These are phyloP conservation scores for Carassius auratus DNA, from an alignment of 2,113 vertebrate genomes.

Conservation along the genomic window DNA sequence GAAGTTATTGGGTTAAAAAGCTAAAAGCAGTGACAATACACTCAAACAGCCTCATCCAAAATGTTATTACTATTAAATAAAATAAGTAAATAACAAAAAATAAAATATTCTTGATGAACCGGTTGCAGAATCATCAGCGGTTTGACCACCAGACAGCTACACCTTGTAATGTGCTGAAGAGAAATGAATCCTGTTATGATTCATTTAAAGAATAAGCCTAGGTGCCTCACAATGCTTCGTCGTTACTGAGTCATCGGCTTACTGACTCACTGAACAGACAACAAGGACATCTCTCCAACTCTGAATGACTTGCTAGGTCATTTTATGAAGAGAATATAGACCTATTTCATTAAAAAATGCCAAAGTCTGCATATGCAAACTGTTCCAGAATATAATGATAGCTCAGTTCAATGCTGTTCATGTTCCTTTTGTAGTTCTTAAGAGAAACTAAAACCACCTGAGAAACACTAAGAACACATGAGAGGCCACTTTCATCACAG, in stretches of 20 bases:
- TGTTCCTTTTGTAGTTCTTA: background rate
- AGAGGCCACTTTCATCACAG: slow-evolving; percentile 17
- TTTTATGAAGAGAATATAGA: background rate
- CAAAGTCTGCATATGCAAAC: background rate
- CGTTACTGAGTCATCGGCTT: background rate
- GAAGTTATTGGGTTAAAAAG: background rate
- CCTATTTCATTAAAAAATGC: background rate
- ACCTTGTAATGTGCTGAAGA: too few relatives aligned
- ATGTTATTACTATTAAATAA: too few relatives aligned
- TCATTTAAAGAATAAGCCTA: too few relatives aligned
- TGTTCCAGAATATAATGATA: background rate
- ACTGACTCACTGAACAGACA: background rate
- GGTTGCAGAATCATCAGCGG: too few relatives aligned
- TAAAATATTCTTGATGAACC: background rate
- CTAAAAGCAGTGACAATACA: too few relatives aligned
- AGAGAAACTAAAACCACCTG: slow-evolving; percentile 1
- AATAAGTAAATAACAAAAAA: too few relatives aligned
- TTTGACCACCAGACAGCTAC: too few relatives aligned
- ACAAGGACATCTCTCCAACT: background rate
- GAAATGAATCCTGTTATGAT: too few relatives aligned
- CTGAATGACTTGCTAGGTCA: background rate
- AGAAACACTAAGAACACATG: background rate
- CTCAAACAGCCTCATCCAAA: too few relatives aligned
- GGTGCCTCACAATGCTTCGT: background rate
- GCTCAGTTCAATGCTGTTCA: background rate